These are phyloP conservation scores for Pammene aurita DNA, from an alignment of 2,888 invertebrate species.

Conservation along the genomic window DNA sequence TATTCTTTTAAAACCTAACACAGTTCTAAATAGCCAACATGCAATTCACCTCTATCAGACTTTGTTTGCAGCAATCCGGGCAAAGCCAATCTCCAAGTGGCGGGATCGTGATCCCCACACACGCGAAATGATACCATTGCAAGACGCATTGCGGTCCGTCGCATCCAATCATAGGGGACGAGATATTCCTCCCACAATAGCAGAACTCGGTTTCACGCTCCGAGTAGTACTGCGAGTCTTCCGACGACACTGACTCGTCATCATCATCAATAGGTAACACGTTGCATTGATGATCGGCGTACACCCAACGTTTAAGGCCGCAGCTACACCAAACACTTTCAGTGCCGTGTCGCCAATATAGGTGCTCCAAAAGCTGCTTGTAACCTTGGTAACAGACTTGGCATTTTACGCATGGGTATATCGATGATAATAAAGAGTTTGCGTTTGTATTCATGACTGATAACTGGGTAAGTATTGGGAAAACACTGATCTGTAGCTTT, in stretches of 20 bases:
- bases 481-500: not conserved
- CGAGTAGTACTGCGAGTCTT: slow-evolving; percentile 43
- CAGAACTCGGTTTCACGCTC: slow-evolving; percentile 58
- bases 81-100: slow-evolving; percentile 69
- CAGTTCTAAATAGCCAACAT: not conserved
- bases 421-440: slow-evolving; percentile 35
- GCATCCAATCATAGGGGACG: slow-evolving; percentile 66
- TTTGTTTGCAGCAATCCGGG: slow-evolving; percentile 53
- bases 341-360: slow-evolving; percentile 72
- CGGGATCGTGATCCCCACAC: slow-evolving; percentile 60
- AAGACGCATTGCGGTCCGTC: slow-evolving; percentile 58
- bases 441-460: slow-evolving; percentile 51
- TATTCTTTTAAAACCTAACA: not conserved
- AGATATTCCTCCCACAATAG: slow-evolving; percentile 49
- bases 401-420: slow-evolving; percentile 62
- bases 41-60: slow-evolving; percentile 4
- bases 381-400: slow-evolving; percentile 60
- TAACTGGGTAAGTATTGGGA: not conserved
- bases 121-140: slow-evolving; percentile 69
- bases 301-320: slow-evolving; percentile 60
- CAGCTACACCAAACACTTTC: slow-evolving; percentile 64
- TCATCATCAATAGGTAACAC: slow-evolving; percentile 60
- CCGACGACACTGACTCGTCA: slow-evolving; percentile 44
- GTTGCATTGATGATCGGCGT: slow-evolving; percentile 63
- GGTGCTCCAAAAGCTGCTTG: slow-evolving; percentile 63